These are phyloP conservation scores for Acrocephalus kingi DNA, from an alignment of 2,113 vertebrate species.

Conservation along the genomic window DNA sequence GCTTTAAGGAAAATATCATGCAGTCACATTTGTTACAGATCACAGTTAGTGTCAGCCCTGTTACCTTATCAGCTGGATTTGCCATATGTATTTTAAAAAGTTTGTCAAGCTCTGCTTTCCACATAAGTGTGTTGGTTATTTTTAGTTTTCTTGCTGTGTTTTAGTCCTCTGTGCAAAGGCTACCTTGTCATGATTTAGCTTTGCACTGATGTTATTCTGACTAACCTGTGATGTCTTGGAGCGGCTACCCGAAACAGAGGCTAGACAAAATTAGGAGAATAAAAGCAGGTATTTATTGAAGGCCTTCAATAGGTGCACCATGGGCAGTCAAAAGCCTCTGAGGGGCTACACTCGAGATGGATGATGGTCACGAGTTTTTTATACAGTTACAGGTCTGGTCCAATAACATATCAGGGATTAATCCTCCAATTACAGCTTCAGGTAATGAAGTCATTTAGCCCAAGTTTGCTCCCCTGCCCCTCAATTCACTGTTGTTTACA, in stretches of 20 bases:
- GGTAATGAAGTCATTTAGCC: background rate
- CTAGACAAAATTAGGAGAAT: background rate
- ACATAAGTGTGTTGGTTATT: background rate
- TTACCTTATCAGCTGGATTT: background rate
- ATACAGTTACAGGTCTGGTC: background rate
- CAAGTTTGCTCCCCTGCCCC: background rate
- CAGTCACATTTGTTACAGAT: background rate
- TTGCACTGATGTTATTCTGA: background rate
- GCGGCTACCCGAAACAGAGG: background rate
- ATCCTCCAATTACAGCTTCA: background rate
- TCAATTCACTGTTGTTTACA: background rate
- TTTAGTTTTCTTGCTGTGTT: background rate
- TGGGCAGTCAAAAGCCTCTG: background rate
- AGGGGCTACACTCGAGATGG: background rate
- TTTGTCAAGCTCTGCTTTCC: background rate
- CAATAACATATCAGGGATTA: background rate
- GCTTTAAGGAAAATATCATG: background rate
- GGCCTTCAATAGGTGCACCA: background rate
- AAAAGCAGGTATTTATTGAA: background rate
- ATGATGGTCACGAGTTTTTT: fast-evolving
- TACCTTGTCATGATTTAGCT: background rate
- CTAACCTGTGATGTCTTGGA: background rate
- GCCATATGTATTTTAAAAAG: background rate
- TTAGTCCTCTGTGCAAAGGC: background rate
- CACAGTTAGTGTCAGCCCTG: background rate